Evolutionary conservation across 1,140 invertebrate species (phyloP), one percentile per base, ranked within the genome.

Genomic region (Centruroides sculpturatus): DNA sequence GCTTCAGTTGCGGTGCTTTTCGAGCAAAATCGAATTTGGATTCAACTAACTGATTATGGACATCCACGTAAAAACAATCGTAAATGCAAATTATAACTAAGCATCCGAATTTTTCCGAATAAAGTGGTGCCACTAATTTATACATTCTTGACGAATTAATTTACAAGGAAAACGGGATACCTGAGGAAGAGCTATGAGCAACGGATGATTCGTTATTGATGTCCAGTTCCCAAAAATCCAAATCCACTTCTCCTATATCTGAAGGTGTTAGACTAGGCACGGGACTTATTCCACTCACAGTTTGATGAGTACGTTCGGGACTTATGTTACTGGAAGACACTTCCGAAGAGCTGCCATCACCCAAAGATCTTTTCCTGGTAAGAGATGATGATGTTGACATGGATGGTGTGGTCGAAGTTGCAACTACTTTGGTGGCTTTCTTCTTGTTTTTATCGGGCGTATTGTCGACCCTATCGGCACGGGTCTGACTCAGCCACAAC

Each of bases 151-250:
- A 46, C 56, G 4, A 3, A 55, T 6, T n/a, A 13, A 35, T n/a
- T 41, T 35, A 23, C 55, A 41, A 41, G 41, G 41, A 41, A 41
- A 41, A 41, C 41, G 0, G 41, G 41, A 61, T 65, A 68, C 66
- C 66, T 66, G 64, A 59, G 41, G 59, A 67, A 0, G 58, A 56
- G 49, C 57, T 59, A 36, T 63, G 59, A 12, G 57, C 62, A 36
- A 59, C 56, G 5, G 62, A 63, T 9, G 62, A 65, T 51, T 68
- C 66, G 50, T 65, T 66, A 41, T 41, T 41, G 46, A 80, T 71
- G 68, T 82, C 80, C 55, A 82, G 80, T 62, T 88, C 83, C 87
- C 87, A 91, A 60, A 90, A 78, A 66, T 90, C 87, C 53, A 89
- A 77, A 64, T 87, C 86, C 57, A 84, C 82, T 69, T 85, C 76